Evolutionary conservation across 2,113 vertebrate genomes (phyloP).

Genomic region (Solenodon paradoxus): DNA sequence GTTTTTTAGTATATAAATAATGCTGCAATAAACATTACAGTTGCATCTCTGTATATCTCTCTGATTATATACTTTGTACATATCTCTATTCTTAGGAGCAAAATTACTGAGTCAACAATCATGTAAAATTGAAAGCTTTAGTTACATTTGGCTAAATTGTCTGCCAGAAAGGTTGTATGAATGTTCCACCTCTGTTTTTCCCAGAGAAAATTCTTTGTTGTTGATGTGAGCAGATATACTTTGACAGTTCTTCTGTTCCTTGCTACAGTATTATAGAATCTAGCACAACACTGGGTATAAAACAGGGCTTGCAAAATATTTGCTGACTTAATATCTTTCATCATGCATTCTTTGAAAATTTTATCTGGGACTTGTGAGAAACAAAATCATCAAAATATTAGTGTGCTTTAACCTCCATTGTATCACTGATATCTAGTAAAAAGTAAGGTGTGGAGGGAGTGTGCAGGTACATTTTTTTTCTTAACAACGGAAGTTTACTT

Average conservation of each 20-base stretch:
- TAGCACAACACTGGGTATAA: not conserved
- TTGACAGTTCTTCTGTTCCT: not conserved
- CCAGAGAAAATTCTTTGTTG: not conserved
- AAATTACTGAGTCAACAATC: slow-evolving; percentile 16
- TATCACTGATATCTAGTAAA: not conserved
- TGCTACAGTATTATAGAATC: not conserved
- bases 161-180: slow-evolving; percentile 1
- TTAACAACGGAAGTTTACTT: no score
- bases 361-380: not conserved
- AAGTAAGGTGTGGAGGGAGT: not conserved
- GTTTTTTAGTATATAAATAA: slow-evolving; percentile 2
- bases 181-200: not conserved
- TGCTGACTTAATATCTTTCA: not conserved
- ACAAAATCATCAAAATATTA: slow-evolving; percentile 20
- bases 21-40: not conserved
- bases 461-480: not conserved
- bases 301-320: not conserved
- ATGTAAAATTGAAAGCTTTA: not conserved
- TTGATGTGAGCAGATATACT: not conserved
- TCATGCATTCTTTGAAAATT: not conserved
- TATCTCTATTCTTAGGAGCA: not conserved
- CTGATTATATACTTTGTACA: slow-evolving; percentile 1
- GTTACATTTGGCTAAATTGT: not conserved
- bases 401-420: not conserved
- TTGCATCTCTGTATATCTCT: not conserved